phyloP scores from a whole-genome alignment of 2,113 vertebrate species.

The Heteronetta atricapilla region DNA sequence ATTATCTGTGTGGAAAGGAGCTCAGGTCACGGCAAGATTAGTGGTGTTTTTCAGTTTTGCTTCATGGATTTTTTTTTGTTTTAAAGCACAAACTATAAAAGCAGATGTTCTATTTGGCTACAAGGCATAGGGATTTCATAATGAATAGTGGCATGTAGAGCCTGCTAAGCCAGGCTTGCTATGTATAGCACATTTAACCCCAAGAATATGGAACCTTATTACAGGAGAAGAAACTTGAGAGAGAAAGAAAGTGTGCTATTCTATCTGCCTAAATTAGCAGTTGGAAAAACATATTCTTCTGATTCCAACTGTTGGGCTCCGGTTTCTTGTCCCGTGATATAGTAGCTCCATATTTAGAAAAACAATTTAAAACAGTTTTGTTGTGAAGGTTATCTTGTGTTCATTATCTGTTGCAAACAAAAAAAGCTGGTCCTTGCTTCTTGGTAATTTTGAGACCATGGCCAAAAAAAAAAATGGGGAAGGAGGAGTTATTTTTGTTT shows the following conservation, averaged over 20 bases:
- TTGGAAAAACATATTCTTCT: background rate
- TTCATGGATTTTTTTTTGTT: slow-evolving; percentile 16
- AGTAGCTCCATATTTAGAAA: background rate
- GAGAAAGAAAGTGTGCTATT: background rate
- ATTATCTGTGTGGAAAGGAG: background rate
- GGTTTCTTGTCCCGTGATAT: background rate
- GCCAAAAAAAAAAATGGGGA: background rate
- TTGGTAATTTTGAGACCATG: background rate
- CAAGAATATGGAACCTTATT: background rate
- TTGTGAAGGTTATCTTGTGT: background rate
- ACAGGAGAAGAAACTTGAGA: background rate
- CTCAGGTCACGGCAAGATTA: background rate
- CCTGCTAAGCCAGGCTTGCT: background rate
- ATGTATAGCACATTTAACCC: background rate
- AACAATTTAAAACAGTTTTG: background rate
- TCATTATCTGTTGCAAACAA: background rate
- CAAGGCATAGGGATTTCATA: background rate
- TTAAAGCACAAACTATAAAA: slow-evolving; percentile 8
- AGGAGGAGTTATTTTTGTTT: background rate
- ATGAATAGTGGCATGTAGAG: background rate
- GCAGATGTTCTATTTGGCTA: slow-evolving; percentile 32
- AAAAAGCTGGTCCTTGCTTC: background rate
- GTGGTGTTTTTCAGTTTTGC: background rate
- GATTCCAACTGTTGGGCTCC: background rate
- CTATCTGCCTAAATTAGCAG: background rate